Base-by-base conservation (phyloP, 2,797 vertebrate genomes). In the Limnodromus scolopaceus region DNA sequence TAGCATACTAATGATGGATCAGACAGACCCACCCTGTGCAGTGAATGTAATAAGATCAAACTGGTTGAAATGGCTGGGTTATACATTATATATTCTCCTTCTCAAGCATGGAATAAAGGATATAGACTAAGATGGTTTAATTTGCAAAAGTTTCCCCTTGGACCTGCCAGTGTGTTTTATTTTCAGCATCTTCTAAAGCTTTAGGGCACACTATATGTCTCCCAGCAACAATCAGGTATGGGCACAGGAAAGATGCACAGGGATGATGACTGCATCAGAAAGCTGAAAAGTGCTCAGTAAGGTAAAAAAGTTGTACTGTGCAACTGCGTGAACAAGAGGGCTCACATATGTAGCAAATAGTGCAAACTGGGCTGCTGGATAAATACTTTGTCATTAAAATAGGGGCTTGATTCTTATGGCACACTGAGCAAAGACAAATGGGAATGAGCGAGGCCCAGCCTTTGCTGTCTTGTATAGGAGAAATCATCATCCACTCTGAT, bases 311-410 rank as follows among this genome's bases (percentile, higher is more conserved):
- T 27, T 58, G 57, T n/a, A 69, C n/a, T 71, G 45, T 45, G 74
- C 60, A 66, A 89, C 46, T 78, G 49, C 77, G 66, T 70, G 60
- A 93, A 72, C 23, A 43, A n/a, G 46, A 84, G n/a, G 68, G 49
- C 24, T 92, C 66, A 92, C n/a, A 34, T 36, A 30, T 5, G 4
- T 6, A 91, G 82, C 23, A 94, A 89, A 93, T 14, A 46, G 80
- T 28, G 89, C 66, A 92, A 95, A 97, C 71, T 79, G 71, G 61
- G 65, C 75, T 92, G 69, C 58, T 84, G 46, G 5, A 4, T 74
- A 88, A 95, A 80, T 36, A 28, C 39, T 66, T 48, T 27, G 5
- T 43, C 30, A 36, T 51, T 23, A 65, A 10, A 57, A 60, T 7
- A 64, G 45, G 6, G 28, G 13, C 13, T 71, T 71, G 69, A 84